These are phyloP conservation scores for Hemiscyllium ocellatum DNA, from an alignment of 2,113 vertebrate genomes.

Conservation along the genomic window DNA sequence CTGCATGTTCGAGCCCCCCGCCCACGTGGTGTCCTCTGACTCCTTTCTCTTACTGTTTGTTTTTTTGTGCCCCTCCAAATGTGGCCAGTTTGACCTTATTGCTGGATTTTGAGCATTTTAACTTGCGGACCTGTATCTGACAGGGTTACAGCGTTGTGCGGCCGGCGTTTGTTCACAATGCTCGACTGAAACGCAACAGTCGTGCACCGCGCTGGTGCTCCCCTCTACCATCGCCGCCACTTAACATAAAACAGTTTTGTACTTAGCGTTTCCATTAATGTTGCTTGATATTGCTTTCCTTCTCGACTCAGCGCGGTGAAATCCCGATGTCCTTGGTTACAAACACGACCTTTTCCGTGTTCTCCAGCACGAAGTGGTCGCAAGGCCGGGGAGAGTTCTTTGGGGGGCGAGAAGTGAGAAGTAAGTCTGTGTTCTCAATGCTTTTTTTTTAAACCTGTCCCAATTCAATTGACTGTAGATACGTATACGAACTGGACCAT, in stretches of 20 bases:
- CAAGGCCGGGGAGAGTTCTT: background rate
- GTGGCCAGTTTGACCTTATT: background rate
- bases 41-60: background rate
- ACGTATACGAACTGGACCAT: background rate
- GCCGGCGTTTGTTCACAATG: conserved; percentile 19
- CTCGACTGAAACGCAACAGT: conserved; percentile 21
- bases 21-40: background rate
- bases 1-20: background rate
- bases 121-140: background rate
- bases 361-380: conserved; percentile 22
- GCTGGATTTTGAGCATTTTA: background rate
- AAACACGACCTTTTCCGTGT: background rate
- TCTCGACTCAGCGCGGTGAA: background rate
- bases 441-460: background rate
- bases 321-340: background rate
- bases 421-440: background rate
- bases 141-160: background rate
- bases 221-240: background rate
- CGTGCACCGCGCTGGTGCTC: background rate
- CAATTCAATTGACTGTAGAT: background rate
- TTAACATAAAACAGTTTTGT: background rate
- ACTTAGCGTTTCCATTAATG: background rate
- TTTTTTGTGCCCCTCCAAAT: background rate
- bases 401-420: background rate
- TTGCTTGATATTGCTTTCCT: background rate